A percentile compares a stretch with the other conserved stretches of the same genome.
These are phyloP conservation scores for Heliconius ethilla DNA, from an alignment of 2,888 invertebrate species.

Conservation along the genomic window DNA sequence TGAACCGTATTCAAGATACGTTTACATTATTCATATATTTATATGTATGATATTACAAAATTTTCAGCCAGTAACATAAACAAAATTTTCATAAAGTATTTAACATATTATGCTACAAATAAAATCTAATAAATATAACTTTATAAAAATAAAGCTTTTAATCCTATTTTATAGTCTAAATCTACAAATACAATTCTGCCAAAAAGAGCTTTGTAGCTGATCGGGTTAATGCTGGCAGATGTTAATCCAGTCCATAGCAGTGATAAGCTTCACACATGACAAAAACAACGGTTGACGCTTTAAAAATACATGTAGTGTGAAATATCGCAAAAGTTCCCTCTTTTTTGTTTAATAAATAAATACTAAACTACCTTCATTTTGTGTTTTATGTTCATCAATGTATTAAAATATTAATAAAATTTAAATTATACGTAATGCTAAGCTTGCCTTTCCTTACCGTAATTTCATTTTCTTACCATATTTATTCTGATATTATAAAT, in stretches of 20 bases:
- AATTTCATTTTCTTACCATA: too few relatives aligned
- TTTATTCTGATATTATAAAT: too few relatives aligned
- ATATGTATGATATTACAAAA: too few relatives aligned
- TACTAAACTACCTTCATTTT: background rate
- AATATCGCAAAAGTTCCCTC: background rate
- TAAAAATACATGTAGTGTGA: constrained; percentile 1
- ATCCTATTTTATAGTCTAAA: background rate
- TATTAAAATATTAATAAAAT: background rate
- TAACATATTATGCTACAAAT: background rate
- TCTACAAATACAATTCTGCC: background rate
- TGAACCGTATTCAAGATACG: too few relatives aligned
- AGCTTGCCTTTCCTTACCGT: too few relatives aligned
- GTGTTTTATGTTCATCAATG: background rate
- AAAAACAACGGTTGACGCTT: background rate
- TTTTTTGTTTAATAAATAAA: background rate
- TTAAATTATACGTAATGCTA: background rate
- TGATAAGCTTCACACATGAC: constrained; percentile 9
- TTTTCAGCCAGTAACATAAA: background rate
- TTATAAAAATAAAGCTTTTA: background rate
- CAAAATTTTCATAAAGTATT: background rate
- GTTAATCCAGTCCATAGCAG: constrained; percentile 10
- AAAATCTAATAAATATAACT: background rate
- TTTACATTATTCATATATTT: too few relatives aligned
- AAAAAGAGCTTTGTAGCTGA: background rate
- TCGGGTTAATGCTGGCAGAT: constrained; percentile 8